These are phyloP conservation scores for Creontiades dilutus DNA, from an alignment of 2,888 invertebrate genomes.

Conservation along the genomic window DNA sequence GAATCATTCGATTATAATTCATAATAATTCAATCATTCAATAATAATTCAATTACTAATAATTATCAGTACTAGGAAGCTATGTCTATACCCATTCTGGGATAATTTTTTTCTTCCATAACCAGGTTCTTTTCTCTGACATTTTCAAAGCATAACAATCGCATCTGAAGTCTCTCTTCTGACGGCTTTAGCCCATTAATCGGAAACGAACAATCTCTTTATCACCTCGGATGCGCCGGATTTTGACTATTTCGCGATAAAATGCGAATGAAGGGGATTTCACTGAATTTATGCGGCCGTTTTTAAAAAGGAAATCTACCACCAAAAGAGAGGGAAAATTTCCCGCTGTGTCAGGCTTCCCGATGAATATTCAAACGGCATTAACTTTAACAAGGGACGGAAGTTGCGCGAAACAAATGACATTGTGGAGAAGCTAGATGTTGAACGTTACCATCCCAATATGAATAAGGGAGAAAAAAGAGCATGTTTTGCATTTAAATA, in stretches of 20 bases:
- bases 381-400: conserved; percentile 56
- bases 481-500: conserved; percentile 44
- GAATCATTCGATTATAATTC: too few species aligned
- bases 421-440: conserved; percentile 38
- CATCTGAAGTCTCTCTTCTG: too few species aligned
- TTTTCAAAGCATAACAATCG: too few species aligned
- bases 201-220: not conserved
- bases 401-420: conserved; percentile 61
- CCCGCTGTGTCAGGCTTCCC: conserved; percentile 43
- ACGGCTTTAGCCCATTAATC: not conserved
- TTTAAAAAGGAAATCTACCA: conserved; percentile 38
- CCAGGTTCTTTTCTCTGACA: too few species aligned
- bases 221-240: not conserved
- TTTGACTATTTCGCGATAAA: conserved; percentile 50
- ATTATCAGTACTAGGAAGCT: too few species aligned
- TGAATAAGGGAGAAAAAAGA: conserved; percentile 10
- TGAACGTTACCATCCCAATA: conserved; percentile 52
- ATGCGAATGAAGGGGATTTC: conserved; percentile 1
- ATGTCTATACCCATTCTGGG: too few species aligned
- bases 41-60: too few species aligned
- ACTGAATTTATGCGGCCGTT: conserved; percentile 31
- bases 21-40: too few species aligned
- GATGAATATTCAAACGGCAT: conserved; percentile 68
- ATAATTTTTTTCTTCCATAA: too few species aligned
- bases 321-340: conserved; percentile 44